Evolutionary conservation across 1,140 invertebrate genomes (phyloP).

Genomic region (Atta cephalotes): DNA sequence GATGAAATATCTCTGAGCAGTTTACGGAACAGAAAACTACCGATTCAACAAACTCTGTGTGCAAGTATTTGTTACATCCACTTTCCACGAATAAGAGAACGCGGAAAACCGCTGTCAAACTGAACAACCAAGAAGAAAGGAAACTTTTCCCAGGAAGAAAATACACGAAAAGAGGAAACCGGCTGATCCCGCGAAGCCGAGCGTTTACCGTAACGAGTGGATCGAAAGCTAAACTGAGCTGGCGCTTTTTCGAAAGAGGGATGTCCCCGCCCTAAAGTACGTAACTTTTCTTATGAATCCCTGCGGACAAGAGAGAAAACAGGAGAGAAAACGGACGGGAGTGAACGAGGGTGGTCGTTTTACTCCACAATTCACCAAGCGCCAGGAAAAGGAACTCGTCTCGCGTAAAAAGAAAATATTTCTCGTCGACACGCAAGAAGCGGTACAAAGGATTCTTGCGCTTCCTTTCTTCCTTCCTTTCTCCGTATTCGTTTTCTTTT

Average conservation of each 20-base stretch:
- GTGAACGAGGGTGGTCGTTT: conserved; percentile 54
- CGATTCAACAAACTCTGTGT: neutral
- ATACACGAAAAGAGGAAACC: conserved; percentile 34
- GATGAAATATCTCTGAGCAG: neutral
- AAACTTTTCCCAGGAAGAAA: conserved; percentile 8
- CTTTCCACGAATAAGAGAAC: conserved; percentile 4
- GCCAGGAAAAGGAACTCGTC: neutral
- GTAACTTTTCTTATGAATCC: conserved; percentile 80
- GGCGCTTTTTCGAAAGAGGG: conserved; percentile 54
- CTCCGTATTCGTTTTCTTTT: conserved; percentile 18
- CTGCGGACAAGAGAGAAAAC: conserved; percentile 68
- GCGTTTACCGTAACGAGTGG: conserved; percentile 59
- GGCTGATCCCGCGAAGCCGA: conserved; percentile 68
- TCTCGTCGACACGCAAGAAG: conserved; percentile 26
- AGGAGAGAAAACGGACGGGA: conserved; percentile 42
- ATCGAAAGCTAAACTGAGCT: conserved; percentile 53
- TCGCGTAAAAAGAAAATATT: conserved; percentile 46
- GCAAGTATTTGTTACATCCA: conserved; percentile 17
- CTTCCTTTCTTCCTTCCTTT: conserved; percentile 13
- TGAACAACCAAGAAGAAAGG: conserved; percentile 12
- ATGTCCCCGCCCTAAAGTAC: conserved; percentile 59
- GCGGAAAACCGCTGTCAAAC: neutral
- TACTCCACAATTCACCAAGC: conserved; percentile 25
- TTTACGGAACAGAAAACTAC: neutral
- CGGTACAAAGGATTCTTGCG: conserved; percentile 50